Evolutionary conservation across 2,113 vertebrate genomes (phyloP), one percentile per base, ranked within the genome.

Genomic region (Mobula birostris): DNA sequence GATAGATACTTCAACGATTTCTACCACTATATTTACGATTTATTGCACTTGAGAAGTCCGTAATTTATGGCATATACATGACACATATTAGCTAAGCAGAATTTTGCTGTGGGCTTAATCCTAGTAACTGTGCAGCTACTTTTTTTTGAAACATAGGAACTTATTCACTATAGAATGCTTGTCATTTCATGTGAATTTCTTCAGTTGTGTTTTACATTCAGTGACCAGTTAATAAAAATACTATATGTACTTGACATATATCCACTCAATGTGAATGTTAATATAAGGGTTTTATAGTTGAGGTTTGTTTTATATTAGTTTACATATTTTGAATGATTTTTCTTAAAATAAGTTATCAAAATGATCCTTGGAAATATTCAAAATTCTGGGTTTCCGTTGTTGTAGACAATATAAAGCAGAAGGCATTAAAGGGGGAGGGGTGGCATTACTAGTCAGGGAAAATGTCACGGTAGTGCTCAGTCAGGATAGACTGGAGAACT

Each of bases 171-270:
- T 68, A 76, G 29, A 93, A 14, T 40, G 40, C 9, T 74, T 40
- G 70, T 19, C 40, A 74, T 40, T 12, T 40, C 74, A 93, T 56
- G 14, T 93, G 70, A 14, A 29, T 76, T 74, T 93, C 68, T 93
- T 70, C 36, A 93, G 91, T n/a, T 74, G 19, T 48, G 40, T 56
- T 21, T 74, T 29, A 36, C 19, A 11, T 40, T 74, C 68, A 72
- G 21, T 48, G 91, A 74, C 40, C 11, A 40, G 72, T 27, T 74
- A 76, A 93, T 93, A 12, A 93, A 93, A 48, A 93, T 93, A 70
- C 56, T 48, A 74, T 74, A 56, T 93, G 27, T 4, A 27, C 29
- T 40, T 76, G 68, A 68, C 70, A 93, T 56, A 1, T 17, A 70
- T 70, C 1, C 68, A 70, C 68, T 70, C 17, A 17, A 7, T 70